A percentile compares a stretch with the other conserved stretches of the same genome.
Conservation (phyloP, 2,888 invertebrate species). For the Stenoptilia bipunctidactyla region DNA sequence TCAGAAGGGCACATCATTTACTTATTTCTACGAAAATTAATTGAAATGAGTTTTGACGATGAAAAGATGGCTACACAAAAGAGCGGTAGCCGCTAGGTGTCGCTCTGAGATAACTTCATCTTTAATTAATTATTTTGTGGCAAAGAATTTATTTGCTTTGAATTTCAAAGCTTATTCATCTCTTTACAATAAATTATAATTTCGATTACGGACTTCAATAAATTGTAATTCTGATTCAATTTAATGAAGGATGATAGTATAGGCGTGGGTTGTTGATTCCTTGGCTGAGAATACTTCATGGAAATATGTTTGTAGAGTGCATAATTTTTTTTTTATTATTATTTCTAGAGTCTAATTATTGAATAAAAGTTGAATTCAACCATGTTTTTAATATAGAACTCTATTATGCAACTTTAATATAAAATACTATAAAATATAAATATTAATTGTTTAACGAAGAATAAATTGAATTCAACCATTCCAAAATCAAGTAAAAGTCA, state of each 20-base stretch:
- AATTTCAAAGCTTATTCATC: slow-evolving; percentile 38
- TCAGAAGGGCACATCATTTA: slow-evolving; percentile 67
- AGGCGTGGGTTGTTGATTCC: background rate
- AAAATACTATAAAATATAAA: too few species aligned
- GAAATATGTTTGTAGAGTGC: too few species aligned
- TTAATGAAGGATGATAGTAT: background rate
- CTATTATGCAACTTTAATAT: too few species aligned
- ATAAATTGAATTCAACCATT: too few species aligned
- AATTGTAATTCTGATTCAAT: slow-evolving; percentile 12
- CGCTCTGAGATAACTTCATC: slow-evolving; percentile 62
- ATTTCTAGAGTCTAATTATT: too few species aligned
- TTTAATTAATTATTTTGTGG: slow-evolving; percentile 67
- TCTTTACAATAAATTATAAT: slow-evolving; percentile 26
- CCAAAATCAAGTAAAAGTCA: too few species aligned
- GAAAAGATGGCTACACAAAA: slow-evolving; percentile 66
- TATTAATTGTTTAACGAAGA: too few species aligned
- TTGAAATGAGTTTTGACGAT: slow-evolving; percentile 70
- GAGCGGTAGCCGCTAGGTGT: slow-evolving; percentile 63
- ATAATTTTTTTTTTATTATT: too few species aligned
- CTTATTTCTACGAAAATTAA: slow-evolving; percentile 68
- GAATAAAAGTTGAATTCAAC: too few species aligned
- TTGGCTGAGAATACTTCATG: background rate
- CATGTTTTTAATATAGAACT: too few species aligned
- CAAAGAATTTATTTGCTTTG: slow-evolving; percentile 58
- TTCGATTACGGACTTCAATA: slow-evolving; percentile 41